These are phyloP conservation scores for Vollenhovia emeryi DNA, from an alignment of 1,140 invertebrate species.

Conservation along the genomic window DNA sequence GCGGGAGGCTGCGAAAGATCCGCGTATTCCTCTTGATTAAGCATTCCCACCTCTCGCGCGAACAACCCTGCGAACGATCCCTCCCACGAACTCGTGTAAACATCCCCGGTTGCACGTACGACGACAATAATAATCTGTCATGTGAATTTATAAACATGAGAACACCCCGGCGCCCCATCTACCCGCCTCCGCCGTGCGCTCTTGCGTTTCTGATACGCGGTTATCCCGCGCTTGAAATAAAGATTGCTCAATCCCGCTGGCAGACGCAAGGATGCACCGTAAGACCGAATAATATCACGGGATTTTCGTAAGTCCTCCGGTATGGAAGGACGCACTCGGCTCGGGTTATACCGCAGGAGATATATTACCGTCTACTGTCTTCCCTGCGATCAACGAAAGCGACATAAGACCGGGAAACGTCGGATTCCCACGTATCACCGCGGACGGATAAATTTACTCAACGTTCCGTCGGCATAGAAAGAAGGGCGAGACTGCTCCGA, in stretches of 20 bases:
- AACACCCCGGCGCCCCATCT: background rate
- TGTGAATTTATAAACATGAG: background rate
- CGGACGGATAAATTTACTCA: conserved; percentile 58
- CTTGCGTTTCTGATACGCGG: background rate
- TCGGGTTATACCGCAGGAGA: conserved; percentile 9
- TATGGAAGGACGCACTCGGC: conserved; percentile 10
- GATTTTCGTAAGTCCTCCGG: conserved; percentile 36
- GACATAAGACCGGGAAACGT: conserved; percentile 46
- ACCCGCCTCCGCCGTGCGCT: background rate
- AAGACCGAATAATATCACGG: conserved; percentile 46
- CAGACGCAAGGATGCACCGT: conserved; percentile 33
- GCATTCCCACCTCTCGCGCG: background rate
- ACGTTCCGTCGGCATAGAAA: conserved; percentile 52
- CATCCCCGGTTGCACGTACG: background rate
- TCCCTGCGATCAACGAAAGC: conserved; percentile 39
- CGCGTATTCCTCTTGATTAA: background rate
- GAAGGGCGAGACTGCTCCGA: conserved; percentile 22
- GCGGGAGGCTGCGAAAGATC: background rate
- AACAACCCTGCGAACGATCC: background rate
- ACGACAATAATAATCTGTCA: background rate
- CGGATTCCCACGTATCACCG: conserved; percentile 54
- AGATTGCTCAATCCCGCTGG: conserved; percentile 8
- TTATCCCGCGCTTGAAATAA: conserved; percentile 15
- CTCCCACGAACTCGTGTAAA: background rate
- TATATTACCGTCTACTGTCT: conserved; percentile 51